Conservation (phyloP, 1,140 invertebrate genomes). For the Catajapyx aquilonaris region DNA sequence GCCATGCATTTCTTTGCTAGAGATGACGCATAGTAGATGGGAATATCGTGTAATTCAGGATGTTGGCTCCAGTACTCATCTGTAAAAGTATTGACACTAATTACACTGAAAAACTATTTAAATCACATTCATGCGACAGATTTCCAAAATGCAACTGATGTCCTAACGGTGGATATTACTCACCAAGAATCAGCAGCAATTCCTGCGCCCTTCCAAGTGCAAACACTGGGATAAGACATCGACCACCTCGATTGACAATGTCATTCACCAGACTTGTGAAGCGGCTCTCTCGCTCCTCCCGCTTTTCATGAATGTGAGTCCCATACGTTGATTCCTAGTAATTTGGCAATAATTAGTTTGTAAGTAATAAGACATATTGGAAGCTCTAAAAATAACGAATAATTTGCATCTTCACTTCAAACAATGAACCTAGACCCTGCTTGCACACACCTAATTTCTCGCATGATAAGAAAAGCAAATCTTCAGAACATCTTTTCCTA, state of each 20-base stretch:
- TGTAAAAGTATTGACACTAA: conserved; percentile 20
- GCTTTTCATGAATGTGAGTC: conserved; percentile 95
- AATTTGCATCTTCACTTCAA: background rate
- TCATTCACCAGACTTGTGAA: conserved; percentile 92
- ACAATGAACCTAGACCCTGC: conserved; percentile 2
- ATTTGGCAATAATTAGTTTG: conserved; percentile 3
- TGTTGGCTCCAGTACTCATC: conserved; percentile 98
- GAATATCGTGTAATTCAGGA: conserved; percentile 95
- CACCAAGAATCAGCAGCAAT: conserved; percentile 73
- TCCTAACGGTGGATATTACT: conserved; percentile 3
- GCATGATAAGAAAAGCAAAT: no score
- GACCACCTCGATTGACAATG: conserved; percentile 84
- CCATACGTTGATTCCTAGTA: conserved; percentile 91
- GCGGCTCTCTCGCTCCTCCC: conserved; percentile 83
- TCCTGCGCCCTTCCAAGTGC: conserved; percentile 95
- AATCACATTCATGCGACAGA: background rate
- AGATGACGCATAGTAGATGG: conserved; percentile 98
- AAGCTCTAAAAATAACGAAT: background rate
- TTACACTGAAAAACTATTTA: background rate
- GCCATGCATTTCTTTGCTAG: conserved; percentile 99
- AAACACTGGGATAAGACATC: conserved; percentile 97
- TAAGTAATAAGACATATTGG: no score
- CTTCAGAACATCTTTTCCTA: no score
- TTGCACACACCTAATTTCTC: no score
- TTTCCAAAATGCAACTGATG: background rate